phyloP scores from a whole-genome alignment of 1,140 invertebrate genomes.

The Galleria mellonella region DNA sequence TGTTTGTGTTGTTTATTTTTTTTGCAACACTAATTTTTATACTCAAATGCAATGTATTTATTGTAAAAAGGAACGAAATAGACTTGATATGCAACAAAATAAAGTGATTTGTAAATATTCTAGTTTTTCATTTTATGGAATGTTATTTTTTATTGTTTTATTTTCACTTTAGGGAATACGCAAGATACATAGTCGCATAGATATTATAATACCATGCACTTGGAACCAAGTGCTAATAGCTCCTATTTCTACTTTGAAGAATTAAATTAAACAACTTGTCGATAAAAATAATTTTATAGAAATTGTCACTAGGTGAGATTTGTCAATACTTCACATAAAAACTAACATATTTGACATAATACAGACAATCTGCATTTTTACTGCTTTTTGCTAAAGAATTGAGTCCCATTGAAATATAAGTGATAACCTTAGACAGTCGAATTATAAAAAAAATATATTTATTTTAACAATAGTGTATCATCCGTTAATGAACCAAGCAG shows the following conservation, averaged over 20 bases:
- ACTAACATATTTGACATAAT: background rate
- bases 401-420: too few relatives aligned
- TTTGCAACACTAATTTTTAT: constrained; percentile 60
- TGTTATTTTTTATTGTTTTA: background rate
- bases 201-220: too few relatives aligned
- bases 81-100: constrained; percentile 65
- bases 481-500: too few relatives aligned
- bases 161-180: too few relatives aligned
- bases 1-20: constrained; percentile 59
- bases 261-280: constrained; percentile 20
- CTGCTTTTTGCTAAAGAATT: too few relatives aligned
- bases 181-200: too few relatives aligned
- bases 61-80: constrained; percentile 65
- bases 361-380: too few relatives aligned
- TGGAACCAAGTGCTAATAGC: too few relatives aligned
- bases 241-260: background rate
- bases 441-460: too few relatives aligned
- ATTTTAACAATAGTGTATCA: too few relatives aligned
- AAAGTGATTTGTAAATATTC: constrained; percentile 65
- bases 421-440: too few relatives aligned
- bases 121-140: constrained; percentile 15
- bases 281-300: constrained; percentile 21
- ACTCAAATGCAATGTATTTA: constrained; percentile 67
- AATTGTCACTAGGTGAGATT: constrained; percentile 35
- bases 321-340: background rate